Evolutionary conservation across 1,140 invertebrate species (phyloP).

Genomic region (Potamilus streckersoni): DNA sequence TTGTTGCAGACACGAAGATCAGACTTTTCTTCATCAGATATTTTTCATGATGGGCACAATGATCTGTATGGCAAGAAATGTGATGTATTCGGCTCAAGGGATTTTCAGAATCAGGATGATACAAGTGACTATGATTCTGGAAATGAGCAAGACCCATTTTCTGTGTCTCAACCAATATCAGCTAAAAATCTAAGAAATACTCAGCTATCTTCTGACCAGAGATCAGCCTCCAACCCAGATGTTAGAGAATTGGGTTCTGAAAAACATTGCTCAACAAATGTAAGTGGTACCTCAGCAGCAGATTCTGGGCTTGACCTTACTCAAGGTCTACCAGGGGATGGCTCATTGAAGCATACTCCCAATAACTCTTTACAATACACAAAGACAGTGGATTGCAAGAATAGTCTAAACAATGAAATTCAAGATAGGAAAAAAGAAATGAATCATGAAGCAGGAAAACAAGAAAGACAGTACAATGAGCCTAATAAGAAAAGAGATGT

Average conservation of each 20-base stretch:
- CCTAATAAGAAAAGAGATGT: neutral
- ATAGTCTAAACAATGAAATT: neutral
- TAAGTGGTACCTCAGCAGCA: slow-evolving; percentile 32
- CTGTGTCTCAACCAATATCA: slow-evolving; percentile 51
- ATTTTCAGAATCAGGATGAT: slow-evolving; percentile 40
- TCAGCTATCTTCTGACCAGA: slow-evolving; percentile 16
- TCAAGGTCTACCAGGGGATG: slow-evolving; percentile 8
- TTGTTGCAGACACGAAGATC: slow-evolving; percentile 47
- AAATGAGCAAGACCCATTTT: slow-evolving; percentile 52
- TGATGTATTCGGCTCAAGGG: slow-evolving; percentile 53
- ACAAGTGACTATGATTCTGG: slow-evolving; percentile 65
- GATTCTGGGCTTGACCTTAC: slow-evolving; percentile 59
- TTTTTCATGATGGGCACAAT: slow-evolving; percentile 28
- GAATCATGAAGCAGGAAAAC: neutral
- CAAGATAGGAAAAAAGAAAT: neutral
- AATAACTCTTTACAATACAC: neutral
- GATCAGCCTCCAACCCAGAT: slow-evolving; percentile 42
- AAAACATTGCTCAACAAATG: slow-evolving; percentile 2
- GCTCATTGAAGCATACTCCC: slow-evolving; percentile 6
- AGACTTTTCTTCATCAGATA: slow-evolving; percentile 27
- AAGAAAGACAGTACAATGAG: neutral
- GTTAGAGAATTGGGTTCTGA: slow-evolving; percentile 17
- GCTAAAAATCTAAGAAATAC: slow-evolving; percentile 29
- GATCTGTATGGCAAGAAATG: slow-evolving; percentile 48
- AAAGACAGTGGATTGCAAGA: slow-evolving; percentile 1